Base-by-base conservation (phyloP, 1,140 invertebrate genomes). In the Capitella teleta region DNA sequence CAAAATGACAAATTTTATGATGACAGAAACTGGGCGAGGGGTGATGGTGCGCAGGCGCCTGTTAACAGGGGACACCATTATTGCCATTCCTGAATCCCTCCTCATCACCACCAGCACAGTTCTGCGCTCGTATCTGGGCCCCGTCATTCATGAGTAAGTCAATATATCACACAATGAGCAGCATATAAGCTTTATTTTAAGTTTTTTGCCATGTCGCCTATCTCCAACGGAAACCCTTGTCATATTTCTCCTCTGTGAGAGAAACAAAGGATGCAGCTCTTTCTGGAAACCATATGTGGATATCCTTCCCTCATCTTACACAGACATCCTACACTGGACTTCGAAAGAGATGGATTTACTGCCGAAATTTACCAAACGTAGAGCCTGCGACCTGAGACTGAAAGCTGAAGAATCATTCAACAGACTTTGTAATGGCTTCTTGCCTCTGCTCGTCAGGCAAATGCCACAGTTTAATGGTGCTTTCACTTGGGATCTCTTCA, bases 261-360 rank as follows among this genome's bases (percentile, higher is more conserved):
- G 34, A 30, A 38, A 52, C 24, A 59, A 59, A 28, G 56, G 55
- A 5, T 19, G 32, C n/a, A 23, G 54, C 3, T 74, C 73, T 4
- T 24, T 40, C 14, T 74, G 72, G 72, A 54, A 53, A 37, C 59
- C 64, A 14, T 85, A 84, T 57, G 61, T 85, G 32, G 63, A 75
- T 21, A 74, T 74, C 21, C 60, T 85, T 28, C 83, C 83, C 1
- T 40, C 49, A 3, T 57, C 53, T 30, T 79, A 78, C 56, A 74
- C 75, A 6, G 63, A 62, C 28, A 62, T 64, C 14, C 55, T 55
- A 5, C 67, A 62, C 55, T 67, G 61, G 49, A 55, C 49, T 10
- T 5, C 38, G 3, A 45, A 54, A 28, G 62, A 66, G 44, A 16
- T 63, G 6, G 26, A 49, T 41, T 24, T 37, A 61, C 63, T 62